Evolutionary conservation across 1,140 invertebrate species (phyloP).

Genomic region (Chrysomallon squamiferum): DNA sequence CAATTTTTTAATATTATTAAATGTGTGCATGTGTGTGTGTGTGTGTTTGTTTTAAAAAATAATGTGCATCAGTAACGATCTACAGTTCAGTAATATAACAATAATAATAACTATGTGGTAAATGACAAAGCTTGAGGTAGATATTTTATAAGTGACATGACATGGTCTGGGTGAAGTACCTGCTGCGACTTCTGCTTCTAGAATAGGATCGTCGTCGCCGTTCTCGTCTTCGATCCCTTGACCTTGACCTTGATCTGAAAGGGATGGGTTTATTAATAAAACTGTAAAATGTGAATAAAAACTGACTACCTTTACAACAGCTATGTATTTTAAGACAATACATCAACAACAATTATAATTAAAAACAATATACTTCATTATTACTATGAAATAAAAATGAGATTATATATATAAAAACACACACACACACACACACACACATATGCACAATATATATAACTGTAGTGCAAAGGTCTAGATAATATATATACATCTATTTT

Average conservation of each 20-base stretch:
- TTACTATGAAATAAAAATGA: background rate
- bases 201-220: background rate
- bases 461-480: too few relatives aligned
- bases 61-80: background rate
- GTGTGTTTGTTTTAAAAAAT: background rate
- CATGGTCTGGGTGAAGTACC: too few relatives aligned
- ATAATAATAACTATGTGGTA: background rate
- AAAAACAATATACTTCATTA: background rate
- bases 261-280: background rate
- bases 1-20: too few relatives aligned
- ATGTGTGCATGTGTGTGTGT: background rate
- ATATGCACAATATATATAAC: background rate
- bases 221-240: background rate
- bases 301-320: background rate
- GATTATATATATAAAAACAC: background rate
- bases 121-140: background rate
- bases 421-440: constrained; percentile 9
- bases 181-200: constrained; percentile 2
- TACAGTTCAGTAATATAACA: background rate
- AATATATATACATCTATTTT: too few relatives aligned
- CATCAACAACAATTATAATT: background rate
- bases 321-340: background rate
- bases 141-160: background rate
- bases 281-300: background rate
- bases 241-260: background rate